Base-by-base conservation (phyloP, 2,888 invertebrate genomes). In the Drosophila anomalata region DNA sequence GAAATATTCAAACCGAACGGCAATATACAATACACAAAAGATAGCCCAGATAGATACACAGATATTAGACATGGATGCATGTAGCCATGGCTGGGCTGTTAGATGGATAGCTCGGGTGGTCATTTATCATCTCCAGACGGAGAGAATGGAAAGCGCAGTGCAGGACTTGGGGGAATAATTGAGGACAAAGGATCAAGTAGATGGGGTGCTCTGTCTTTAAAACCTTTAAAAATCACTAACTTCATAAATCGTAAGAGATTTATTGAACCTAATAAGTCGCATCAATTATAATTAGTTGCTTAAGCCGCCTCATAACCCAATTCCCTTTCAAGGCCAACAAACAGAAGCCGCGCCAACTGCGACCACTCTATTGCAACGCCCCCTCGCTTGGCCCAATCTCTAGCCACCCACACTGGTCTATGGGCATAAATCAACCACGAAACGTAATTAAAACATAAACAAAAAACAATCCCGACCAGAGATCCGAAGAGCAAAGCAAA, bases 391-490 rank as follows among this genome's bases (percentile, higher is more conserved):
- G 2, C 14, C 20, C 20, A 6, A 14, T 7, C 29, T 22, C 3
- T 22, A 8, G 29, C 29, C 29, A 36, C 36, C 36, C 36, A 36
- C 36, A 33, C 4, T n/a, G n/a, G 65, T 71, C 58, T 52, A 68
- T 68, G 46, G 54, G 68, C 73, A 88, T 86, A 86, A 83, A 88
- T 86, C 84, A 83, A 66, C 73, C 85, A 33, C 81, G 73, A 72
- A 87, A 77, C 79, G 79, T 84, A 84, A 88, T 87, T 88, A 84
- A 87, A 87, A 81, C 70, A 81, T 84, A 88, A 84, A 84, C 88
- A 88, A 77, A 87, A 66, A 56, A 33, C 36, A 50, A 47, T 58
- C 47, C 47, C 22, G 20, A 39, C 51, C 44, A 59, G 26, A 46
- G 47, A 47, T 52, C 29, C 54, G 75, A 75, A 85, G 63, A 52